Percentiles rank a stretch among this genome's conserved stretches.
Evolutionary conservation across 2,888 invertebrate species (phyloP).

Genomic region (Clepsis dumicolana): DNA sequence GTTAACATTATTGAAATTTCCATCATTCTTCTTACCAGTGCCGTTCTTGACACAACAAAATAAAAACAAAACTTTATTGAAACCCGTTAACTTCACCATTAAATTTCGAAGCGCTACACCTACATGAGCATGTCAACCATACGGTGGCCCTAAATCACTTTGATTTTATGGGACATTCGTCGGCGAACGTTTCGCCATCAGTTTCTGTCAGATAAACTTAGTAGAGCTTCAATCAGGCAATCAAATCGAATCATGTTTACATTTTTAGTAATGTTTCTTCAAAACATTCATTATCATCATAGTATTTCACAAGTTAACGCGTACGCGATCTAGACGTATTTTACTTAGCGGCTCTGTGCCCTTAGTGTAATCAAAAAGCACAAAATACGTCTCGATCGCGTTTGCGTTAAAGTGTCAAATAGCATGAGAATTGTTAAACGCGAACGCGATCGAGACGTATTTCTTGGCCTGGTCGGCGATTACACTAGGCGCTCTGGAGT

Average conservation of each 20-base stretch:
- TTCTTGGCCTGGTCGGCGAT: too few relatives aligned
- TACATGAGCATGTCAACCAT: constrained; percentile 20
- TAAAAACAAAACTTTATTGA: constrained; percentile 27
- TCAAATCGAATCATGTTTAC: background rate
- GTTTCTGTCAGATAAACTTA: constrained; percentile 16
- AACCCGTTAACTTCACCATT: constrained; percentile 23
- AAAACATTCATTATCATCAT: too few relatives aligned
- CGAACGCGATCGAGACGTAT: too few relatives aligned
- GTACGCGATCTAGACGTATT: too few relatives aligned
- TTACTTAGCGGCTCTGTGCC: too few relatives aligned
- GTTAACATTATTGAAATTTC: background rate
- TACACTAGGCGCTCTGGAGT: too few relatives aligned
- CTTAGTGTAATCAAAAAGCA: too few relatives aligned
- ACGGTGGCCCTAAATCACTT: constrained; percentile 46
- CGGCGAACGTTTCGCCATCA: constrained; percentile 15
- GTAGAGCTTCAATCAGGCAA: background rate
- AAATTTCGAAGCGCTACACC: constrained; percentile 24
- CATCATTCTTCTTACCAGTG: background rate
- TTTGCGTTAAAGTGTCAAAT: too few relatives aligned
- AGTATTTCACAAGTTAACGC: too few relatives aligned
- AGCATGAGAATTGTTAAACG: too few relatives aligned
- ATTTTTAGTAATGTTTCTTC: too few relatives aligned
- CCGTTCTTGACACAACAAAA: background rate
- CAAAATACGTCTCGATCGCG: too few relatives aligned
- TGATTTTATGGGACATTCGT: constrained; percentile 44